Conservation (phyloP, 2,113 vertebrate species). For the Corythoichthys haematopterus region DNA sequence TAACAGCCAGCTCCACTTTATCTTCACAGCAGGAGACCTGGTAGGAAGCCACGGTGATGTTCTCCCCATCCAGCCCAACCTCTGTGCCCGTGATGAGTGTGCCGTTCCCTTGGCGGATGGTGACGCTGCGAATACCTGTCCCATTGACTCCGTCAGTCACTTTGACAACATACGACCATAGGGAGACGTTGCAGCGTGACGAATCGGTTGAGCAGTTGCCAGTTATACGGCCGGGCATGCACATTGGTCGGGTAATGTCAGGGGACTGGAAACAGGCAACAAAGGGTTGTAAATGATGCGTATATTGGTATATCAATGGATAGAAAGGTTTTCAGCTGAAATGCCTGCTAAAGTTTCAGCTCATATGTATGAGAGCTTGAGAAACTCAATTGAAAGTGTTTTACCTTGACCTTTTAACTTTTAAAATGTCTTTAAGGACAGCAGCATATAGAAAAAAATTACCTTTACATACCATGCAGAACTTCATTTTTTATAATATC, state of each 20-base stretch:
- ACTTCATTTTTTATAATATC: too few relatives aligned
- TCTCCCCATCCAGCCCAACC: slow-evolving; percentile 22
- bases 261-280: slow-evolving; percentile 42
- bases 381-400: too few relatives aligned
- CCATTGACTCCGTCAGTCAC: slow-evolving; percentile 60
- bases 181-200: slow-evolving; percentile 37
- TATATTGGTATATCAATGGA: too few relatives aligned
- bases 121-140: slow-evolving; percentile 52
- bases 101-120: slow-evolving; percentile 50
- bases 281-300: too few relatives aligned
- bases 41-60: slow-evolving; percentile 49
- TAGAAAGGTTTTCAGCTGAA: too few relatives aligned
- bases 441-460: too few relatives aligned
- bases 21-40: slow-evolving; percentile 62
- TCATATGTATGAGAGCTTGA: too few relatives aligned
- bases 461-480: too few relatives aligned
- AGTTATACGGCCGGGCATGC: slow-evolving; percentile 29
- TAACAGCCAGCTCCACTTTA: slow-evolving; percentile 49
- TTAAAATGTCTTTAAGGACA: too few relatives aligned
- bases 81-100: slow-evolving; percentile 48
- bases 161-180: slow-evolving; percentile 55
- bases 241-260: slow-evolving; percentile 53
- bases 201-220: slow-evolving; percentile 14
- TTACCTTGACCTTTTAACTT: too few relatives aligned
- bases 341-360: too few relatives aligned